Evolutionary conservation across 37 sponge, comb jelly and placozoan species (phyloP).

Genomic region (Agelas oroides): DNA sequence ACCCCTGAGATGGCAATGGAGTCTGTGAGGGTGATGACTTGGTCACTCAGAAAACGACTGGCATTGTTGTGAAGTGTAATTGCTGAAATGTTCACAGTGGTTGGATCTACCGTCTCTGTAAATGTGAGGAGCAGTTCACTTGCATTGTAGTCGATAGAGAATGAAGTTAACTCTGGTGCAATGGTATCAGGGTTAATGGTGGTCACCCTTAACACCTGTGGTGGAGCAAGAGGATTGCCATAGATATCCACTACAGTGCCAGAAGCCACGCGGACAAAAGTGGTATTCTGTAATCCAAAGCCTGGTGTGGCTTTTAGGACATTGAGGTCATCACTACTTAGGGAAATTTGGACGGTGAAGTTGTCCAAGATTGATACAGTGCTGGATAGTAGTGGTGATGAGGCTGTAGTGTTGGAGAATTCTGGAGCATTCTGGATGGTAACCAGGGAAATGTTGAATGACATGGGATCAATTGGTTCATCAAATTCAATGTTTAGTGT

Average conservation of each 20-base stretch:
- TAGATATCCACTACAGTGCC: slow-evolving; percentile 64
- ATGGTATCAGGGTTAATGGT: slow-evolving; percentile 50
- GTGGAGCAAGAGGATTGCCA: slow-evolving; percentile 57
- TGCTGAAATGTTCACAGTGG: slow-evolving; percentile 28
- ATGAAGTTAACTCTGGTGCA: slow-evolving; percentile 59
- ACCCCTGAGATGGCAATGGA: slow-evolving; percentile 14
- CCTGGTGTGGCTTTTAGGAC: slow-evolving; percentile 62
- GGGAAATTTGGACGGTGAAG: slow-evolving; percentile 47
- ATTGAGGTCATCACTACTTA: slow-evolving; percentile 71
- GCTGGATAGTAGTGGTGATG: slow-evolving; percentile 40
- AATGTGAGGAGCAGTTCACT: slow-evolving; percentile 71
- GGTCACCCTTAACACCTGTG: slow-evolving; percentile 34
- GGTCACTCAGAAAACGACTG: background rate
- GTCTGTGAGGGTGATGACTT: slow-evolving; percentile 24
- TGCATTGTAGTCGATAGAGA: slow-evolving; percentile 60
- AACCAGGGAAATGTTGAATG: slow-evolving; percentile 51
- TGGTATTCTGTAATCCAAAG: slow-evolving; percentile 59
- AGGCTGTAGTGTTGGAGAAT: background rate
- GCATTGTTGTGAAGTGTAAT: slow-evolving; percentile 48
- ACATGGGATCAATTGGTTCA: slow-evolving; percentile 62
- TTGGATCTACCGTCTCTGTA: slow-evolving; percentile 69
- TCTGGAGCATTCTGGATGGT: slow-evolving; percentile 45
- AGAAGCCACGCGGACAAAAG: slow-evolving; percentile 58
- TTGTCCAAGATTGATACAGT: slow-evolving; percentile 34
- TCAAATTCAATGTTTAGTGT: slow-evolving; percentile 75